A percentile compares a stretch with the other conserved stretches of the same genome.
These are phyloP conservation scores for Ranitomeya variabilis DNA, from an alignment of 2,113 vertebrate genomes.

Conservation along the genomic window DNA sequence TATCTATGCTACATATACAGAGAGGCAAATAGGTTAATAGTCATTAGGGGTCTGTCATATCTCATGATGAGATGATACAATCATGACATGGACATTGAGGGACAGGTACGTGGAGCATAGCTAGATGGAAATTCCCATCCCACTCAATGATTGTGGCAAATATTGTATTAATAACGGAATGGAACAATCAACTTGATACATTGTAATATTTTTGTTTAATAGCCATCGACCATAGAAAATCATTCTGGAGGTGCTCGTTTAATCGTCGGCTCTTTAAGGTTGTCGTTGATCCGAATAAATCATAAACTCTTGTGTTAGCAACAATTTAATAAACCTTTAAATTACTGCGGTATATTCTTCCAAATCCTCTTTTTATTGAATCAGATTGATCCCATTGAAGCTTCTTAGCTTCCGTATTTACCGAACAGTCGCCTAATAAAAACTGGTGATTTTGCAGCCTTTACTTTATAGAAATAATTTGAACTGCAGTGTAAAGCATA, in stretches of 20 bases:
- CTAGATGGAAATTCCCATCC: background rate
- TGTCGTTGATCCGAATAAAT: background rate
- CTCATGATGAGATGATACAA: constrained; percentile 27
- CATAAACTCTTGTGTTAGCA: background rate
- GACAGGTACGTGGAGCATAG: background rate
- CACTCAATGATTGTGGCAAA: background rate
- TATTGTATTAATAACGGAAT: background rate
- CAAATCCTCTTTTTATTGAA: background rate
- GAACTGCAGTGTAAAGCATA: no score
- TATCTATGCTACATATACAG: background rate
- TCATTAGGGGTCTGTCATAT: constrained; percentile 19
- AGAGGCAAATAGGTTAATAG: constrained; percentile 4
- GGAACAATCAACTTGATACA: background rate
- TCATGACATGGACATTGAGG: background rate
- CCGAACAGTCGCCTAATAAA: no score
- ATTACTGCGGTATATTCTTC: background rate
- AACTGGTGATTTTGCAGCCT: no score
- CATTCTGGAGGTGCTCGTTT: background rate
- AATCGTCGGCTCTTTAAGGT: background rate
- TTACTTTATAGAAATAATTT: no score
- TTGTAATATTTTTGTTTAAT: background rate
- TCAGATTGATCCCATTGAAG: no score
- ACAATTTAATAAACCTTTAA: background rate
- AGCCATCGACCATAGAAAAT: background rate
- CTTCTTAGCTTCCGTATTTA: no score